Percentiles rank a stretch among this genome's conserved stretches.
Evolutionary conservation across 2,888 invertebrate species (phyloP).

Genomic region (Ormyrus labotus): DNA sequence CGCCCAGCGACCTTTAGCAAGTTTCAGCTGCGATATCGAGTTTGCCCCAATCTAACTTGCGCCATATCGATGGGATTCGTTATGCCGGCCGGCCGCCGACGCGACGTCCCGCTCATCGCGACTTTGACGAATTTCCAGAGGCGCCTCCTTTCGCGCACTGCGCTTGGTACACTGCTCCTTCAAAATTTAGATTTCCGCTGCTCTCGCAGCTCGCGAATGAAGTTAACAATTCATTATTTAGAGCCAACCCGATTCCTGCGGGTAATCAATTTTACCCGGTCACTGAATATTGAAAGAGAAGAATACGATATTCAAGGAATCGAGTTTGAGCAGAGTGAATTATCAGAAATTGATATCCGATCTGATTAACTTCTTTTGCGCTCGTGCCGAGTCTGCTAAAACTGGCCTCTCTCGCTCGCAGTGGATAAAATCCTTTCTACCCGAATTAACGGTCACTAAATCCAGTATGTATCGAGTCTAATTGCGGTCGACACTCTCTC

Average conservation of each 20-base stretch:
- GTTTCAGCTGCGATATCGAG: conserved; percentile 45
- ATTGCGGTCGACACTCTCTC: conserved; percentile 37
- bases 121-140: conserved; percentile 18
- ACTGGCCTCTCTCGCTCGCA: too few species aligned
- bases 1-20: conserved; percentile 21
- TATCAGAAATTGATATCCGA: too few species aligned
- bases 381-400: background rate
- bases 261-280: too few species aligned
- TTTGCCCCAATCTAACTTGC: conserved; percentile 55
- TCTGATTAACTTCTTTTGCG: background rate
- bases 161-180: background rate
- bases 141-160: background rate
- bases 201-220: too few species aligned
- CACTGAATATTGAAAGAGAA: too few species aligned
- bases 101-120: background rate
- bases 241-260: too few species aligned
- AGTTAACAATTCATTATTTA: too few species aligned
- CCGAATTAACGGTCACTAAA: conserved; percentile 20
- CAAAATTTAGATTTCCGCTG: too few species aligned
- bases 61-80: conserved; percentile 50
- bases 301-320: too few species aligned
- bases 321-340: too few species aligned
- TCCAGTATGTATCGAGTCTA: conserved; percentile 20
- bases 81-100: background rate
- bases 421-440: too few species aligned